Evolutionary conservation across 2,888 invertebrate genomes (phyloP).

Genomic region (Omphaloscelis lunosa): DNA sequence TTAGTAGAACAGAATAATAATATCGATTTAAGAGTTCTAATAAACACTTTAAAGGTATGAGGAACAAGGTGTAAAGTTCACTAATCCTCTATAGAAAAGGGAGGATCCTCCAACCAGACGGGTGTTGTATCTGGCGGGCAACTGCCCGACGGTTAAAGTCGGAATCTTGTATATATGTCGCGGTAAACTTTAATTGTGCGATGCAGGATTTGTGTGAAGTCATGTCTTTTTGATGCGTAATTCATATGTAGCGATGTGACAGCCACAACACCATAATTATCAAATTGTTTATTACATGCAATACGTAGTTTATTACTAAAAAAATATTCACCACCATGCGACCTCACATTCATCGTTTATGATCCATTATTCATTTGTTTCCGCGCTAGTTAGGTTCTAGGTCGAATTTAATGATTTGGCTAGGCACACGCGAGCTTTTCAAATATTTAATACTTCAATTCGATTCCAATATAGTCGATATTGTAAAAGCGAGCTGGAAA

Average conservation of each 20-base stretch:
- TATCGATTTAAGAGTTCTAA: neutral
- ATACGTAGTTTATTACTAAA: constrained; percentile 18
- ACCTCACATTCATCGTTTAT: constrained; percentile 29
- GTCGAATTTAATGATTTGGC: constrained; percentile 55
- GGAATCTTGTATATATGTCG: no score
- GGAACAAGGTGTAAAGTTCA: no score
- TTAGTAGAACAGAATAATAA: neutral
- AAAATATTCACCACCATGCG: constrained; percentile 18
- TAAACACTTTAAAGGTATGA: neutral
- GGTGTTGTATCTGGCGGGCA: no score
- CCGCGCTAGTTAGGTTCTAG: constrained; percentile 57
- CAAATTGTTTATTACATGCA: neutral
- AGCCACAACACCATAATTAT: neutral
- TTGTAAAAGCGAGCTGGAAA: neutral
- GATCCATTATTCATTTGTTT: constrained; percentile 55
- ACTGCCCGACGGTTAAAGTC: no score
- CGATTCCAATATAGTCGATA: constrained; percentile 33
- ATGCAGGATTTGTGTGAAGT: no score
- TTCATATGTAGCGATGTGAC: no score
- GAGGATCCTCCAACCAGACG: no score
- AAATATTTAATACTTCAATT: constrained; percentile 41
- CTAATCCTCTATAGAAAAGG: no score
- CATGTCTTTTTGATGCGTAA: no score
- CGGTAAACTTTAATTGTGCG: no score
- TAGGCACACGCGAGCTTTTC: constrained; percentile 36